Conservation (phyloP, 2,797 vertebrate genomes). For the Sebastes oblongus region DNA sequence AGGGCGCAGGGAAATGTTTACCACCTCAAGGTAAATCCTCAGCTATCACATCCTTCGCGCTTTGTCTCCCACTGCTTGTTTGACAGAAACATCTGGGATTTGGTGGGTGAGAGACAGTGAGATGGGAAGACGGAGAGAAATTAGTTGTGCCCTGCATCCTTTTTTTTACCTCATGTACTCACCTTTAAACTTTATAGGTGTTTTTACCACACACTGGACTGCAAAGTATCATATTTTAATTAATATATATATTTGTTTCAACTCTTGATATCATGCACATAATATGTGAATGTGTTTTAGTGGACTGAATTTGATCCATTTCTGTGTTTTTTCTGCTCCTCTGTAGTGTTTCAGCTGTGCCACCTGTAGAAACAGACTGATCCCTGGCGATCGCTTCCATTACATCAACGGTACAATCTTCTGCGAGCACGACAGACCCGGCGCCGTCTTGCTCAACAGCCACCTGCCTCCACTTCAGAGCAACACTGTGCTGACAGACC, state of each 20-base stretch:
- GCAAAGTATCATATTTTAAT: background rate
- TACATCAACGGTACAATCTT: slow-evolving; percentile 87
- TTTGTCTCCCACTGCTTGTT: slow-evolving; percentile 37
- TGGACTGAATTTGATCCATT: background rate
- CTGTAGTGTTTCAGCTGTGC: slow-evolving; percentile 87
- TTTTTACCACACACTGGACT: background rate
- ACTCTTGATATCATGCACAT: background rate
- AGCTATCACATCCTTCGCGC: slow-evolving; percentile 9
- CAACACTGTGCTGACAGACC: slow-evolving; percentile 83
- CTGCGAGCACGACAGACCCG: slow-evolving; percentile 86
- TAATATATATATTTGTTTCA: background rate
- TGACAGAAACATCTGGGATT: slow-evolving; percentile 50
- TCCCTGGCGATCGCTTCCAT: slow-evolving; percentile 87
- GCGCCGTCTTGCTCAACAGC: slow-evolving; percentile 73
- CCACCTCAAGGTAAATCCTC: slow-evolving; percentile 85
- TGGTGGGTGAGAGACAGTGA: background rate
- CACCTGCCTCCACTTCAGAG: slow-evolving; percentile 84
- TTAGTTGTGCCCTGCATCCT: background rate
- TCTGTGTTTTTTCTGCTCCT: background rate
- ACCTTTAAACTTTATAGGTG: background rate
- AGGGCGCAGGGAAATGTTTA: slow-evolving; percentile 86
- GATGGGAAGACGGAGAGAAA: background rate
- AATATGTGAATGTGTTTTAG: background rate
- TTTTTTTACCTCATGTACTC: background rate
- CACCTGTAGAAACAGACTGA: slow-evolving; percentile 86